phyloP scores from a whole-genome alignment of 1,140 invertebrate species.

The Drosophila pseudoananassae region DNA sequence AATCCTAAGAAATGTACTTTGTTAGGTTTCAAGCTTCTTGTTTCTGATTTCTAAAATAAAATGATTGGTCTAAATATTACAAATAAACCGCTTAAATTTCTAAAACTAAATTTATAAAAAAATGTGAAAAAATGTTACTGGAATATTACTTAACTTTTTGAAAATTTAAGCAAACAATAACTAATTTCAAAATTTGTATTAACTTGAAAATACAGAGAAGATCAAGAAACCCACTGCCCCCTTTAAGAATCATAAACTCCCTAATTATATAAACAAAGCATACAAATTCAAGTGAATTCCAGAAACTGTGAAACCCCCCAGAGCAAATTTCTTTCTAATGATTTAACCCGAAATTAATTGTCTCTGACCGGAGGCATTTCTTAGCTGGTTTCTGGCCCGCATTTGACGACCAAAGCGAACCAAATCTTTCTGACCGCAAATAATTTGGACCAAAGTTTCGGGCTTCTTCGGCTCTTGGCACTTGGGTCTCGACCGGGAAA shows the following conservation, averaged over 20 bases:
- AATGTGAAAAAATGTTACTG: too few species aligned
- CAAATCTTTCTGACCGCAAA: constrained; percentile 22
- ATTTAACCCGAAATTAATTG: constrained; percentile 47
- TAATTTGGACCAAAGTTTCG: constrained; percentile 21
- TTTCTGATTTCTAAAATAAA: too few species aligned
- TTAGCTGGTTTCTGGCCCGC: background rate
- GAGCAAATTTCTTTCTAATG: constrained; percentile 36
- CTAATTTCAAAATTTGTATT: background rate
- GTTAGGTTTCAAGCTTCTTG: too few species aligned
- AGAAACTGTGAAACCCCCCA: background rate
- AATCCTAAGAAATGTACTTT: too few species aligned
- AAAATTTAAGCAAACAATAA: background rate
- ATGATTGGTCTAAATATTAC: too few species aligned
- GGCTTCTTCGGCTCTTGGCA: background rate
- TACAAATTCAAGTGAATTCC: background rate
- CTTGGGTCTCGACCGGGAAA: background rate
- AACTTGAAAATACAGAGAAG: background rate
- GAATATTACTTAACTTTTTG: background rate
- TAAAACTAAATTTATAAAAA: too few species aligned
- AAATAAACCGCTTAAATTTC: too few species aligned
- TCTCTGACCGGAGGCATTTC: constrained; percentile 12
- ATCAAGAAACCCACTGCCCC: background rate
- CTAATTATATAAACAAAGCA: constrained; percentile 11
- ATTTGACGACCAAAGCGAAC: background rate
- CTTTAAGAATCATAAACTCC: background rate